These are phyloP conservation scores for Zapornia atra DNA, from an alignment of 2,113 vertebrate genomes.

Conservation along the genomic window DNA sequence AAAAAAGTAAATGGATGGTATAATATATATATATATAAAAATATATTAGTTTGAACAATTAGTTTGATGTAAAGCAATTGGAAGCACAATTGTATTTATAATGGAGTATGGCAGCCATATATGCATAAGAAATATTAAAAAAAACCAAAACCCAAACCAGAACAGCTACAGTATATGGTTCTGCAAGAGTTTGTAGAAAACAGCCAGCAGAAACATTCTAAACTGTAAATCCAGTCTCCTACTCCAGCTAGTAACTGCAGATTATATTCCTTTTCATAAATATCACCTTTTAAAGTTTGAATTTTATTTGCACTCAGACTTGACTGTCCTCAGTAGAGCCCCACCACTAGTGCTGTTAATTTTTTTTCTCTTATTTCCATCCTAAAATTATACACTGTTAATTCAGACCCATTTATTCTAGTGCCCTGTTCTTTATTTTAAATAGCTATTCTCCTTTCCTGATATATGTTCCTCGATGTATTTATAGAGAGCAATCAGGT, in stretches of 20 bases:
- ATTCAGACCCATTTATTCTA: neutral
- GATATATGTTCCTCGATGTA: neutral
- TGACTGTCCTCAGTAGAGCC: neutral
- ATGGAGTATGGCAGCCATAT: neutral
- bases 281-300: neutral
- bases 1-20: neutral
- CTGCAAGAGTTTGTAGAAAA: neutral
- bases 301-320: neutral
- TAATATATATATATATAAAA: neutral
- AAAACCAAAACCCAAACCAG: neutral
- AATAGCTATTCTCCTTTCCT: neutral
- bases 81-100: neutral
- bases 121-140: neutral
- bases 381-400: neutral
- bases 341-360: neutral
- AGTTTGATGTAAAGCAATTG: neutral
- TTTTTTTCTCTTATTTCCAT: neutral
- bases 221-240: neutral
- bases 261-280: neutral
- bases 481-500: slow-evolving; percentile 29
- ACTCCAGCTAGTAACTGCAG: neutral
- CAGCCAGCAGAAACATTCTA: neutral
- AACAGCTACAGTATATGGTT: neutral
- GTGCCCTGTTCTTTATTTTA: neutral
- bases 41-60: neutral